Evolutionary conservation across 2,888 invertebrate genomes (phyloP), one percentile per base, ranked within the genome.

Genomic region (Synanthedon formicaeformis): DNA sequence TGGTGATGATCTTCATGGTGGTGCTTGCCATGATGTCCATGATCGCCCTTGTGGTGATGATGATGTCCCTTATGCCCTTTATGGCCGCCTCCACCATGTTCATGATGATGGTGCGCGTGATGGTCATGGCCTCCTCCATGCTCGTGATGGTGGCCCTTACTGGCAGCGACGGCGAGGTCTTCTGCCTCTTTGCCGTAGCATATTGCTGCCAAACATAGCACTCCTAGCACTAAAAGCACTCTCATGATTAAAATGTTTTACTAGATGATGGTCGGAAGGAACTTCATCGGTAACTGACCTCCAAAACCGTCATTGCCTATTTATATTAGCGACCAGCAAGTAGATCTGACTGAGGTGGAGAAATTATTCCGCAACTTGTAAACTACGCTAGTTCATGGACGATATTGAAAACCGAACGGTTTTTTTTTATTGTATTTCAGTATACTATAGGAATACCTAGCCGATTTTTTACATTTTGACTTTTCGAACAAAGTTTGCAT

Each of bases 51-150:
- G 62, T 94, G 92, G 79, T 93, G 93, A 66, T 94, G 91, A 66
- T 94, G 93, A 58, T 92, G 90, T 34, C 90, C 90, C 64, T 93
- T 91, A 78, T 94, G 92, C 0, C 94, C 95, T 65, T 94, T 94
- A 60, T 92, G 91, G 0, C 91, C 92, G 65, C 94, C 92, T 58
- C 91, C 91, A 12, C 93, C 94, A 67, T 94, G 91, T 16, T 91
- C 89, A 60, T 91, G 89, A 67, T 92, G 91, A 61, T 93, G 92
- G 57, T 92, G 90, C 0, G 75, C 88, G 60, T 92, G 91, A 63
- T 92, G 91, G 48, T 91, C 88, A 57, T 91, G 89, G 1, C 93
- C 93, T 41, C 92, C 92, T 23, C 91, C 92, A 58, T 89, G 86
- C 65, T 90, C 90, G 62, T 81, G 81, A 59, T 85, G 82, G 63